Percentiles rank a stretch among this genome's conserved stretches.
phyloP scores from a whole-genome alignment of 2,888 invertebrate species.

The Neuroscelio doddi region DNA sequence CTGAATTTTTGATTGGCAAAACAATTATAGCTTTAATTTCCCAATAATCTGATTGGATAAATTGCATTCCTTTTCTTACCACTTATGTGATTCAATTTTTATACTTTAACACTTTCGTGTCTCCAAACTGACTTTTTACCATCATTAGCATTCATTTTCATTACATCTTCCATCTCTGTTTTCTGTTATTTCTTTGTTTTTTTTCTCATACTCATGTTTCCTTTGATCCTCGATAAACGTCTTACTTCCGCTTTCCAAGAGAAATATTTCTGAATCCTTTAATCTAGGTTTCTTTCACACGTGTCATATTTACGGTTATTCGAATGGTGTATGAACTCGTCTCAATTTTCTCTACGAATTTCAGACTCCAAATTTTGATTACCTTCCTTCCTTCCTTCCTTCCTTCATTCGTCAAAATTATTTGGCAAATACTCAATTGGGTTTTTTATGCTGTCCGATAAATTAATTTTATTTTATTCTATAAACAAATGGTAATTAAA shows the following conservation, averaged over 20 bases:
- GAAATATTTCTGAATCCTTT: neutral
- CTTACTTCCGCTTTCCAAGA: constrained; percentile 7
- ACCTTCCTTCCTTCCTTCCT: too few relatives aligned
- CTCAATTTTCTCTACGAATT: neutral
- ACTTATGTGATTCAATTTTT: constrained; percentile 22
- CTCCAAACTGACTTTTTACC: too few relatives aligned
- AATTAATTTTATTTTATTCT: too few relatives aligned
- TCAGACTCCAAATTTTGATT: too few relatives aligned
- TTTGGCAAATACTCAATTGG: too few relatives aligned
- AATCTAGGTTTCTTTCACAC: neutral
- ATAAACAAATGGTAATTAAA: too few relatives aligned
- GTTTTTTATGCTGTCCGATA: too few relatives aligned
- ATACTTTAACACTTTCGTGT: constrained; percentile 18
- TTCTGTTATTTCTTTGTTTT: constrained; percentile 13
- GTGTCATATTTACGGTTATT: neutral
- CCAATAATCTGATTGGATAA: neutral
- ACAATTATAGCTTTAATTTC: constrained; percentile 16
- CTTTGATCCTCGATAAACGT: constrained; percentile 10
- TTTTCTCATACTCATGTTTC: constrained; percentile 13
- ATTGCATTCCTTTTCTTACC: constrained; percentile 19
- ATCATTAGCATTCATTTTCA: constrained; percentile 12
- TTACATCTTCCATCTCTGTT: constrained; percentile 24
- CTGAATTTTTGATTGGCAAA: too few relatives aligned
- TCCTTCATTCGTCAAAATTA: too few relatives aligned
- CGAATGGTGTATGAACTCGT: too few relatives aligned